A percentile compares a stretch with the other conserved stretches of the same genome.
Evolutionary conservation across 2,888 invertebrate genomes (phyloP).

Genomic region (Ganaspis brasiliensis): DNA sequence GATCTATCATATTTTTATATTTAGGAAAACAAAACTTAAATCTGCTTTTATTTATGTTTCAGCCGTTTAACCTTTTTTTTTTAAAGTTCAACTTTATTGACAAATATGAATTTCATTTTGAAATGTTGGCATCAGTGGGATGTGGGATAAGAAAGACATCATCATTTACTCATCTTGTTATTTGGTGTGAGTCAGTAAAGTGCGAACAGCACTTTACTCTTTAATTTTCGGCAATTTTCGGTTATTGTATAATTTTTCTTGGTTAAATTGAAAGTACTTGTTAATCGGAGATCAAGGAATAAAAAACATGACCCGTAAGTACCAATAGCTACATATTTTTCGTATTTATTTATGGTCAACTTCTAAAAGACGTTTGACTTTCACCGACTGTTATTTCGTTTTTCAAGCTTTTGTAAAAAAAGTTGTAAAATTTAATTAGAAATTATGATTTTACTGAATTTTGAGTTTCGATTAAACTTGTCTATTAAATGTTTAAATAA

Average conservation of each 20-base stretch:
- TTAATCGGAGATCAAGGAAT: constrained; percentile 77
- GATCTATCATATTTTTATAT: too few species aligned
- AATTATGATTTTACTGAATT: background rate
- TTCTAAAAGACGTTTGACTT: background rate
- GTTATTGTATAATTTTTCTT: constrained; percentile 45
- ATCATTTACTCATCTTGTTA: too few species aligned
- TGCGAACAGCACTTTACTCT: background rate
- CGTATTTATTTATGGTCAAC: background rate
- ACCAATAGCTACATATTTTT: background rate
- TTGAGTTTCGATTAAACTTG: background rate
- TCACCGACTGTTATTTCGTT: background rate
- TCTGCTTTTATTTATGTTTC: too few species aligned
- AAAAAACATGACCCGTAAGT: constrained; percentile 79
- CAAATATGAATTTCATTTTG: too few species aligned
- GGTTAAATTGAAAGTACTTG: constrained; percentile 72
- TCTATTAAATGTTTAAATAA: background rate
- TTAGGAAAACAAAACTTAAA: too few species aligned
- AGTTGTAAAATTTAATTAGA: background rate
- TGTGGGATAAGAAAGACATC: too few species aligned
- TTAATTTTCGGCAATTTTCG: background rate
- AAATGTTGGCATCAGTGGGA: too few species aligned
- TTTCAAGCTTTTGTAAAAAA: background rate
- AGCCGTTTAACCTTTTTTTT: too few species aligned
- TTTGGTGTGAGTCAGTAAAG: too few species aligned
- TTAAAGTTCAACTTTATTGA: too few species aligned